Evolutionary conservation across 2,888 invertebrate genomes (phyloP), one percentile per base, ranked within the genome.

Genomic region (Drosophila mimica): DNA sequence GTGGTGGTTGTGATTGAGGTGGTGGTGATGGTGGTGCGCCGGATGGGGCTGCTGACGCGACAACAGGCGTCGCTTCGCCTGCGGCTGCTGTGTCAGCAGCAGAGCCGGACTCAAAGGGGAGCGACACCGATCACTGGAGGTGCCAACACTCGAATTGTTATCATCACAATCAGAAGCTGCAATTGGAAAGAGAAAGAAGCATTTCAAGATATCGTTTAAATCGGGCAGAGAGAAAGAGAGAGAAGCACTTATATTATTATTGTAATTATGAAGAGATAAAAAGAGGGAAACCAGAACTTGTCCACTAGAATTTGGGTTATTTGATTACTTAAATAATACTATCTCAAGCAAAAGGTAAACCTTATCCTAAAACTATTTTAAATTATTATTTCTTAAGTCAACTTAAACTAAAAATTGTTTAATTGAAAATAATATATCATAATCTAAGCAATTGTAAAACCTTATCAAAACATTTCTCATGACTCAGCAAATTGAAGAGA

Each of bases 101-200:
- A 83, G 67, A 0, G 87, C 91, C 4, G 93, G 92, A 80, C 92
- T 93, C 70, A 90, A 61, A 0, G 93, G 92, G 1, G 93, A 93
- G 25, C 91, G 91, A 43, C 92, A 93, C 65, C 93, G 92, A 76
- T 93, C 93, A 78, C 93, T 93, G 30, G 88, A 91, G 65, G 92
- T 93, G 75, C 92, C 92, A 60, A 88, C 89, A 66, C 93, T 93
- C 13, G 92, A 92, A 60, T 91, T 92, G 65, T 92, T 92, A 74
- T 93, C 93, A 80, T 93, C 93, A 71, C 92, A 92, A 74, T 93
- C 93, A 51, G 92, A 92, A 73, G 91, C 92, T 93, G 69, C 7
- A 81, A 80, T 8, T 30, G 13, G 5, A n/a, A n/a, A 49, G 31
- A 48, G 6, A 25, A 9, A 17, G 6, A 30, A 51, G 7, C 15